Conservation (phyloP, 2,113 vertebrate species). For the Noturus placidus region DNA sequence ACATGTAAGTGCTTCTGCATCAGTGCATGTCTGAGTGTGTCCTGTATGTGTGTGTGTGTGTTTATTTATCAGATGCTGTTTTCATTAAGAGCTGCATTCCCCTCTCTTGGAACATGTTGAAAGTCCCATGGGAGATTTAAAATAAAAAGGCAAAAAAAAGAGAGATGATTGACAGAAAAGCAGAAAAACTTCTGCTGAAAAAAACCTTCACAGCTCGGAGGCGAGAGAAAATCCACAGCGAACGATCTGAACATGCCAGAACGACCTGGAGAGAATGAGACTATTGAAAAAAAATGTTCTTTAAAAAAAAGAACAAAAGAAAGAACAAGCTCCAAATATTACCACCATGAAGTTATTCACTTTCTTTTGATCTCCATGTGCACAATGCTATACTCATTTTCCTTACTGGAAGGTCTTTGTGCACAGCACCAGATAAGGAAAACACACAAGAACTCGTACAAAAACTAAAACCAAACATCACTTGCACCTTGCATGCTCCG, state of each 20-base stretch:
- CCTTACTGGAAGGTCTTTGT: neutral
- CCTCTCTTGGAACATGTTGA: neutral
- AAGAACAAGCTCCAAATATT: neutral
- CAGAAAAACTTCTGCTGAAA: neutral
- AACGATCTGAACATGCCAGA: neutral
- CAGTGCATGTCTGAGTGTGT: neutral
- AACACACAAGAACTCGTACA: neutral
- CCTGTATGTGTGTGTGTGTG: neutral
- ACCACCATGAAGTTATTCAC: neutral
- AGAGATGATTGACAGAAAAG: neutral
- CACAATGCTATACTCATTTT: neutral
- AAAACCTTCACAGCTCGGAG: neutral
- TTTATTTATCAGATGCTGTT: neutral
- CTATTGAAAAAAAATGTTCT: neutral
- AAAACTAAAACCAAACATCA: neutral
- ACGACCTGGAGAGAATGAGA: conserved; percentile 12
- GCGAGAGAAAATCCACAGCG: neutral
- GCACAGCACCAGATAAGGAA: neutral
- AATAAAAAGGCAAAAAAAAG: neutral
- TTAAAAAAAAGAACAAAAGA: neutral
- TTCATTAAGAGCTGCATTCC: neutral
- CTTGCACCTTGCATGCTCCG: neutral
- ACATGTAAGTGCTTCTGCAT: neutral
- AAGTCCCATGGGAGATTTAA: neutral
- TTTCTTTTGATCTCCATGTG: neutral